phyloP scores from a whole-genome alignment of 2,797 vertebrate species.

The Poeciliopsis infans region DNA sequence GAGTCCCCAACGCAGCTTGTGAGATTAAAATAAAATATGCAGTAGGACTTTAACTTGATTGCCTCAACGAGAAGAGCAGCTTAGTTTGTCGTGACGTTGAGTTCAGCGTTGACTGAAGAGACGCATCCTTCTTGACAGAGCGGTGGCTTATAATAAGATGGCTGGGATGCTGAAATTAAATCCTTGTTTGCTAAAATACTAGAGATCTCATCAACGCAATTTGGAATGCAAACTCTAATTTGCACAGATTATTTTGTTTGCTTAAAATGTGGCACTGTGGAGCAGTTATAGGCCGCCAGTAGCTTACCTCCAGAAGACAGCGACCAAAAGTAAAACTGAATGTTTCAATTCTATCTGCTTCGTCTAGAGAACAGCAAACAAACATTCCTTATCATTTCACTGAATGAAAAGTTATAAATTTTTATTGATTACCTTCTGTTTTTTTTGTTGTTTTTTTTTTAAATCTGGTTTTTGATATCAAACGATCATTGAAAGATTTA shows the following conservation, averaged over 20 bases:
- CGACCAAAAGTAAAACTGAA: neutral
- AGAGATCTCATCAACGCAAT: neutral
- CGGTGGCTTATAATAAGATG: constrained; percentile 1
- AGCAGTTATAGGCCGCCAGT: neutral
- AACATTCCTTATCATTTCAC: neutral
- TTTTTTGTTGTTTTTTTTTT: neutral
- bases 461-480: neutral
- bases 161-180: neutral
- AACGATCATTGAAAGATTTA: neutral
- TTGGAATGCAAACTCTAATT: constrained; percentile 8
- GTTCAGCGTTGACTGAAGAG: constrained; percentile 10
- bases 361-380: neutral
- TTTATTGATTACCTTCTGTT: neutral
- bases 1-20: constrained; percentile 45
- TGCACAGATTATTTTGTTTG: neutral
- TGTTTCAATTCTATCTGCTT: neutral
- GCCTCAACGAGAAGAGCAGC: constrained; percentile 45
- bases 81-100: constrained; percentile 32
- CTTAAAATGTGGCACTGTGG: neutral
- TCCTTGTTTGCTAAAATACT: neutral
- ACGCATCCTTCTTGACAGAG: constrained; percentile 17
- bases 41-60: constrained; percentile 51
- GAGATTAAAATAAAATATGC: constrained; percentile 70
- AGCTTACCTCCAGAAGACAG: neutral
- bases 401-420: neutral